These are phyloP conservation scores for Harpalus rubripes DNA, from an alignment of 2,888 invertebrate species.

Conservation along the genomic window DNA sequence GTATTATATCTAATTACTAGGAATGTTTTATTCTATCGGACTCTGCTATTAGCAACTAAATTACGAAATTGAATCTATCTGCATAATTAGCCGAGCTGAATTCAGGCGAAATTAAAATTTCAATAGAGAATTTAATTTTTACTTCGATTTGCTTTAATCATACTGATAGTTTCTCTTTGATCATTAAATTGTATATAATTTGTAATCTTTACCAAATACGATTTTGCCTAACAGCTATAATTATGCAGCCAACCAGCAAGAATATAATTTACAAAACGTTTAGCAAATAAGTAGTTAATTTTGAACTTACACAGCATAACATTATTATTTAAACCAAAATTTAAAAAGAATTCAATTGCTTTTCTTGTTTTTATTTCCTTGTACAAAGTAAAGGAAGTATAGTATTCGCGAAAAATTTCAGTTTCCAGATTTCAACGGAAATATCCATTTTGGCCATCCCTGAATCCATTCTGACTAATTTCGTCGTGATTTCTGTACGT, in stretches of 20 bases:
- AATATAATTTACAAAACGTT: neutral
- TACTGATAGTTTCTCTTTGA: constrained; percentile 23
- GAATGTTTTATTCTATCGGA: constrained; percentile 31
- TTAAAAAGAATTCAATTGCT: neutral
- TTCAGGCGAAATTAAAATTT: constrained; percentile 27
- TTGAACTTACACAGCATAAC: neutral
- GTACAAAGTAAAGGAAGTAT: no score
- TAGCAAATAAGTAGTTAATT: neutral
- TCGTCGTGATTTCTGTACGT: no score
- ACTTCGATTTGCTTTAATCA: constrained; percentile 22
- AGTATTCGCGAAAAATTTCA: no score
- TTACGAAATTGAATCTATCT: constrained; percentile 23
- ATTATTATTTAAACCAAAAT: no score
- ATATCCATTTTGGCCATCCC: no score
- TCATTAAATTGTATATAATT: constrained; percentile 12
- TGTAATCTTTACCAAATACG: constrained; percentile 11
- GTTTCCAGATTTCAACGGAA: no score
- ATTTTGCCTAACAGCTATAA: neutral
- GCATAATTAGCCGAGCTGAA: constrained; percentile 29
- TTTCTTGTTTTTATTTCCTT: no score
- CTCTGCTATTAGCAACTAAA: constrained; percentile 10
- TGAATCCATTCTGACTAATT: no score
- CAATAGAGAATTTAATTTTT: constrained; percentile 8
- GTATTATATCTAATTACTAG: constrained; percentile 38
- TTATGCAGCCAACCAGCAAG: neutral